Conservation (phyloP, 1,140 invertebrate genomes). For the Rhynchophorus ferrugineus region DNA sequence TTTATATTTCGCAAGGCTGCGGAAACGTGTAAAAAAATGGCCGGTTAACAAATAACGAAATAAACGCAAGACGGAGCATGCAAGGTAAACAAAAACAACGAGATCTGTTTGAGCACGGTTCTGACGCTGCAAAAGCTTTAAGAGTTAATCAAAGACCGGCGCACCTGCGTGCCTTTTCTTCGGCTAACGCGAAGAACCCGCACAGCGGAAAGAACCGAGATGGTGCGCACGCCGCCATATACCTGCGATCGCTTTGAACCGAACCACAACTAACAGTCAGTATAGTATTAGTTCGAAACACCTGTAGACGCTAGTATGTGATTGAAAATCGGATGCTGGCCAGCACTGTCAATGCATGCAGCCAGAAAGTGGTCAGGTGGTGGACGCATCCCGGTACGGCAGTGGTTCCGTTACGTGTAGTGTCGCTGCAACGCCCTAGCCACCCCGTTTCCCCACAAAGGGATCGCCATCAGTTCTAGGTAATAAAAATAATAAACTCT, state of each 20-base stretch:
- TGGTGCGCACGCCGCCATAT: constrained; percentile 25
- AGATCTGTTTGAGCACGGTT: constrained; percentile 27
- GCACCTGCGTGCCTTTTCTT: constrained; percentile 25
- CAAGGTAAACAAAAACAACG: constrained; percentile 5
- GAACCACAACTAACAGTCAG: constrained; percentile 39
- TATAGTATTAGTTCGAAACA: constrained; percentile 43
- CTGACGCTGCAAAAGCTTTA: constrained; percentile 29
- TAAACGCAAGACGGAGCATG: too few relatives aligned
- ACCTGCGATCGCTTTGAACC: constrained; percentile 35
- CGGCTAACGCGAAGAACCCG: constrained; percentile 16
- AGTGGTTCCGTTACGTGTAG: constrained; percentile 33
- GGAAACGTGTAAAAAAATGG: too few relatives aligned
- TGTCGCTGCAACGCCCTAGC: constrained; percentile 20
- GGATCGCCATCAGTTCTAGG: constrained; percentile 15
- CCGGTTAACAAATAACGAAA: too few relatives aligned
- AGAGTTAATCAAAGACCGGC: constrained; percentile 32
- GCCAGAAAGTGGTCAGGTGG: constrained; percentile 28
- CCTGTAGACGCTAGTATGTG: constrained; percentile 42
- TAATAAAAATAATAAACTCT: constrained; percentile 22
- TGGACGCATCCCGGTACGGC: constrained; percentile 28
- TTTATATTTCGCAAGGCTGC: too few relatives aligned
- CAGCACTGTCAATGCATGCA: constrained; percentile 28
- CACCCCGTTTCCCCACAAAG: constrained; percentile 5
- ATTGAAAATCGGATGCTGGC: constrained; percentile 33
- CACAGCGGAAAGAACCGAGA: constrained; percentile 20